Conservation (phyloP, 2,888 invertebrate species). For the Tromatobia lineatoria region DNA sequence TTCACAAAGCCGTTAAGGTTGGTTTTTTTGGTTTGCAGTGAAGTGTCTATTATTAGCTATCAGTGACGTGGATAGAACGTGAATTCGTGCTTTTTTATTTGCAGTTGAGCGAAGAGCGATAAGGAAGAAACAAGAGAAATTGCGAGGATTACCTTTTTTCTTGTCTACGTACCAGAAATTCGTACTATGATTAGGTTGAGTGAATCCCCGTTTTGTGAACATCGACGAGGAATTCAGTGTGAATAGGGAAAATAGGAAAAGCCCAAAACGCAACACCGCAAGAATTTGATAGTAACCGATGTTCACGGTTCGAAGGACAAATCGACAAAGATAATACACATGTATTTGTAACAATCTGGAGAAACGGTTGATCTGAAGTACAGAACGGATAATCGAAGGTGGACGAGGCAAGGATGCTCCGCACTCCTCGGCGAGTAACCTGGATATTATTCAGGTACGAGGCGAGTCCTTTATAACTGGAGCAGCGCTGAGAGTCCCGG, state of each 20-base stretch:
- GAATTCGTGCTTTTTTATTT: conserved; percentile 55
- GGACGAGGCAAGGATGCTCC: conserved; percentile 64
- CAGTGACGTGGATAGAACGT: conserved; percentile 56
- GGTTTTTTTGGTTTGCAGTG: conserved; percentile 48
- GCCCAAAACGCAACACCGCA: conserved; percentile 11
- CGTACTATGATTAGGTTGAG: background rate
- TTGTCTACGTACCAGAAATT: background rate
- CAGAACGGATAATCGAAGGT: conserved; percentile 11
- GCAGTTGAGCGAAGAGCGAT: conserved; percentile 28
- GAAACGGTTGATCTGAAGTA: conserved; percentile 8
- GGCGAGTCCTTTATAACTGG: conserved; percentile 60
- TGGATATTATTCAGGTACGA: conserved; percentile 64
- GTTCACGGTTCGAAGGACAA: background rate
- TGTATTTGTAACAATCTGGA: background rate
- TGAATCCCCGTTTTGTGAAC: background rate
- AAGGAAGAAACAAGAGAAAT: background rate
- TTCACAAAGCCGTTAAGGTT: conserved; percentile 15
- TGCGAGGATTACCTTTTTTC: conserved; percentile 9
- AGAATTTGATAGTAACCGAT: conserved; percentile 9
- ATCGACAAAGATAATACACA: conserved; percentile 17
- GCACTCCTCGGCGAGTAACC: conserved; percentile 52
- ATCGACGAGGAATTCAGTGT: conserved; percentile 13
- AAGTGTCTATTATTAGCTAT: conserved; percentile 45
- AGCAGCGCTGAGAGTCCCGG: conserved; percentile 62
- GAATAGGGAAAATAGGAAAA: background rate